phyloP scores from a whole-genome alignment of 2,113 vertebrate species.

The Desmodus rotundus region DNA sequence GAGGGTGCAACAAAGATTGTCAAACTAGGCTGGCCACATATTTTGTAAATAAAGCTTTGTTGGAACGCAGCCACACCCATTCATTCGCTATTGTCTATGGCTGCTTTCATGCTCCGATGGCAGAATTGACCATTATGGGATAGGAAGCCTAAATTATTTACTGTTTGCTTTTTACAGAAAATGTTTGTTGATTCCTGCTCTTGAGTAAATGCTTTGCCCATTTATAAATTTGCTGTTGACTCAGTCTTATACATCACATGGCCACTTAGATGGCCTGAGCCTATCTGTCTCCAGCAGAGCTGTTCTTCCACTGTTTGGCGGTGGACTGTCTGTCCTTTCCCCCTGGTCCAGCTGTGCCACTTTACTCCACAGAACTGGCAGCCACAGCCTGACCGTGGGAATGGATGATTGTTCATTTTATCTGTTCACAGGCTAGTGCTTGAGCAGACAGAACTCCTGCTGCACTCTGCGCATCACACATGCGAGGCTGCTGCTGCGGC shows the following conservation, averaged over 20 bases:
- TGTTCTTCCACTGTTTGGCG: neutral
- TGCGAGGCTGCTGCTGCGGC: neutral
- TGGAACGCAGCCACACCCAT: neutral
- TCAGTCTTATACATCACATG: neutral
- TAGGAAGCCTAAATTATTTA: conserved; percentile 17
- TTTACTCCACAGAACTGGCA: neutral
- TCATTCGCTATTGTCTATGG: neutral
- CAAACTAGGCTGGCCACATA: neutral
- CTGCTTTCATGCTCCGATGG: neutral
- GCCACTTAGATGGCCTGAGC: neutral
- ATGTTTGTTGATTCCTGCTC: neutral
- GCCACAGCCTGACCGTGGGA: neutral
- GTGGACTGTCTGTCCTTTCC: neutral
- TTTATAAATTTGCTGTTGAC: neutral
- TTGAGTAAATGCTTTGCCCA: neutral
- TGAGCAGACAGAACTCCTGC: neutral
- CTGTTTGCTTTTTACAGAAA: neutral
- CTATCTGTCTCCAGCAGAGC: neutral
- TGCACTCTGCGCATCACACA: fast-evolving
- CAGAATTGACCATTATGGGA: neutral
- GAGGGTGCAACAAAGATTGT: neutral
- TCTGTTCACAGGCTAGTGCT: neutral
- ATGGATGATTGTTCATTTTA: neutral
- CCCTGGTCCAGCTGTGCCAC: neutral
- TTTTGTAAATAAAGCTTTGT: conserved; percentile 59